These are phyloP conservation scores for Scaptodrosophila latifasciaeformis DNA, from an alignment of 2,888 invertebrate species.

Conservation along the genomic window DNA sequence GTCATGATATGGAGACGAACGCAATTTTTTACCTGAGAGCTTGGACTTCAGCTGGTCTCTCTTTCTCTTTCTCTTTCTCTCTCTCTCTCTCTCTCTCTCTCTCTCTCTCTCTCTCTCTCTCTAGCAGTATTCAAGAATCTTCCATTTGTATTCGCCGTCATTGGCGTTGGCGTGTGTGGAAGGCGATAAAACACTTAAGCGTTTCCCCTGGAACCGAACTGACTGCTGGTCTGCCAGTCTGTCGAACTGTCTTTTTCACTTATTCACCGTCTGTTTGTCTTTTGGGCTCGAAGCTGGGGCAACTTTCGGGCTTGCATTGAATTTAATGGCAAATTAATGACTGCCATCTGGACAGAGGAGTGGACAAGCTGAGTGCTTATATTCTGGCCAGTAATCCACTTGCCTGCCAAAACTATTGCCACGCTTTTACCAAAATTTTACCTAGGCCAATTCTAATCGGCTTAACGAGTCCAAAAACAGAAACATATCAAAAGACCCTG, in stretches of 20 bases:
- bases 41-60: neutral
- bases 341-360: slow-evolving; percentile 7
- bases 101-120: too few relatives aligned
- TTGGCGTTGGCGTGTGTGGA: slow-evolving; percentile 30
- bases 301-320: slow-evolving; percentile 9
- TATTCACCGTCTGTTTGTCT: slow-evolving; percentile 8
- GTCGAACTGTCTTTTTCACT: neutral
- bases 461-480: too few relatives aligned
- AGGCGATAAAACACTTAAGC: slow-evolving; percentile 44
- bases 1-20: neutral
- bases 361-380: slow-evolving; percentile 9
- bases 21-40: too few relatives aligned
- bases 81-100: too few relatives aligned
- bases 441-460: too few relatives aligned
- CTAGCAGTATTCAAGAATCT: too few relatives aligned
- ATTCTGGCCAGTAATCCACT: neutral
- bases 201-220: neutral
- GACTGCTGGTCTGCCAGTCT: too few relatives aligned
- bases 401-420: slow-evolving; percentile 5
- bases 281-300: slow-evolving; percentile 5
- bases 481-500: too few relatives aligned
- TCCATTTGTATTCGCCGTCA: slow-evolving; percentile 16
- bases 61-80: slow-evolving; percentile 4
- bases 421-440: slow-evolving; percentile 7
- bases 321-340: slow-evolving; percentile 35